Evolutionary conservation across 2,797 vertebrate species (phyloP).

Genomic region (Sebastes diaconus): DNA sequence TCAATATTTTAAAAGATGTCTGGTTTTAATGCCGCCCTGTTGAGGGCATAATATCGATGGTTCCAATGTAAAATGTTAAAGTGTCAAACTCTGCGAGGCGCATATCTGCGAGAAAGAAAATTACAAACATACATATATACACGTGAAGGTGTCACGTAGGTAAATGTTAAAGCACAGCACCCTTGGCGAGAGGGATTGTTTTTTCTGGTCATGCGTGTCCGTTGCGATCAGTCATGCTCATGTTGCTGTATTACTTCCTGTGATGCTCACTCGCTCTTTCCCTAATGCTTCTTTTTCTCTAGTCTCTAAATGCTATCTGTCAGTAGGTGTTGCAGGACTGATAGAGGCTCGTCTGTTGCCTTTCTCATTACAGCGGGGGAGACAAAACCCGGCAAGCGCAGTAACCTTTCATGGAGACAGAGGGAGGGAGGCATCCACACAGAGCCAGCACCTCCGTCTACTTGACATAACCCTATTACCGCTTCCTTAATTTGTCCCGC

Average conservation of each 20-base stretch:
- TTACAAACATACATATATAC: slow-evolving; percentile 54
- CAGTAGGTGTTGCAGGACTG: slow-evolving; percentile 70
- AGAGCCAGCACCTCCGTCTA: slow-evolving; percentile 75
- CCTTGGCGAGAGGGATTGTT: slow-evolving; percentile 46
- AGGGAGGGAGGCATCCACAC: slow-evolving; percentile 70
- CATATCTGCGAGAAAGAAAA: slow-evolving; percentile 25
- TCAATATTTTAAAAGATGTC: slow-evolving; percentile 74
- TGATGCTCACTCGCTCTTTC: slow-evolving; percentile 62
- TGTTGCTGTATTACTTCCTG: slow-evolving; percentile 69
- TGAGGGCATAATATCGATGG: slow-evolving; percentile 50
- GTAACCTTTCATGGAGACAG: slow-evolving; percentile 78
- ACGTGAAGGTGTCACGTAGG: slow-evolving; percentile 43
- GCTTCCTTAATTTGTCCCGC: slow-evolving; percentile 76
- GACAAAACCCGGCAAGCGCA: slow-evolving; percentile 58
- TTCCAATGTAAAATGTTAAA: slow-evolving; percentile 49
- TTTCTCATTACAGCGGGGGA: slow-evolving; percentile 74
- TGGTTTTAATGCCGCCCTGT: slow-evolving; percentile 56
- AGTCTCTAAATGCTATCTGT: slow-evolving; percentile 71
- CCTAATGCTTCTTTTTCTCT: slow-evolving; percentile 68
- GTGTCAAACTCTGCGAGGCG: slow-evolving; percentile 54
- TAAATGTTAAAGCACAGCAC: slow-evolving; percentile 39
- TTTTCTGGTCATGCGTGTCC: slow-evolving; percentile 56
- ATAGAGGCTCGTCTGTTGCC: slow-evolving; percentile 70
- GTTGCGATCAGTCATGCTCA: slow-evolving; percentile 62
- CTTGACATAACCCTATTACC: slow-evolving; percentile 80